Evolutionary conservation across 2,113 vertebrate genomes (phyloP).

Genomic region (Alligator mississippiensis): DNA sequence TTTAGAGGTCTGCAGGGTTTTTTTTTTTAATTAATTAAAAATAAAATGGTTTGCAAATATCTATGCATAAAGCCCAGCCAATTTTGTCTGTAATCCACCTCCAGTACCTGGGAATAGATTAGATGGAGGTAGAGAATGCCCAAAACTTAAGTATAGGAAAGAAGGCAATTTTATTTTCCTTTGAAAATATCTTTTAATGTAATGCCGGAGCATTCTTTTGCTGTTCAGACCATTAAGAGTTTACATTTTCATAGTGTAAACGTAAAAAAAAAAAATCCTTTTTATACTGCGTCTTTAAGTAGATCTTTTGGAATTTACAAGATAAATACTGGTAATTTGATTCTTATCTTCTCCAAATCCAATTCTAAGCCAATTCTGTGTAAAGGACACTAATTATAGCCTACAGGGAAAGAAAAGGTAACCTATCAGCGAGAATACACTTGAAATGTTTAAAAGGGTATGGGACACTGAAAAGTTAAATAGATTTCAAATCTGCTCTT

Average conservation of each 20-base stretch:
- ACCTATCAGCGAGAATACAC: slow-evolving; percentile 73
- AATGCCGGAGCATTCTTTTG: background rate
- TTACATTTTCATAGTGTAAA: slow-evolving; percentile 43
- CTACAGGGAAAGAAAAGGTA: slow-evolving; percentile 80
- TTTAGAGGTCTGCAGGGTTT: background rate
- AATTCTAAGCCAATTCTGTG: slow-evolving; percentile 85
- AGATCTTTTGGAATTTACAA: slow-evolving; percentile 87
- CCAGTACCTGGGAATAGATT: background rate
- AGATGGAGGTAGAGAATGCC: background rate
- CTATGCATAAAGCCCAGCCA: background rate
- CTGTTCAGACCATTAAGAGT: background rate
- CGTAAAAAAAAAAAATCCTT: slow-evolving; percentile 37
- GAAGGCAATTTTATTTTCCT: background rate
- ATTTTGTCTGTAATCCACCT: background rate
- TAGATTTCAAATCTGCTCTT: slow-evolving; percentile 71
- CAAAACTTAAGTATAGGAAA: background rate
- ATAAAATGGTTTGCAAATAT: background rate
- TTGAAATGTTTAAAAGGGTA: slow-evolving; percentile 69
- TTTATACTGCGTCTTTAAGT: slow-evolving; percentile 72
- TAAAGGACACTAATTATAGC: slow-evolving; percentile 87
- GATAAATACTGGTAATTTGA: slow-evolving; percentile 89
- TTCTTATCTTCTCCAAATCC: slow-evolving; percentile 86
- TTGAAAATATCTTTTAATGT: background rate
- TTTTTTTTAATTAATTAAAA: slow-evolving; percentile 37
- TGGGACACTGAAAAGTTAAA: slow-evolving; percentile 75